Evolutionary conservation across 1,140 invertebrate genomes (phyloP).

Genomic region (Musca domestica): DNA sequence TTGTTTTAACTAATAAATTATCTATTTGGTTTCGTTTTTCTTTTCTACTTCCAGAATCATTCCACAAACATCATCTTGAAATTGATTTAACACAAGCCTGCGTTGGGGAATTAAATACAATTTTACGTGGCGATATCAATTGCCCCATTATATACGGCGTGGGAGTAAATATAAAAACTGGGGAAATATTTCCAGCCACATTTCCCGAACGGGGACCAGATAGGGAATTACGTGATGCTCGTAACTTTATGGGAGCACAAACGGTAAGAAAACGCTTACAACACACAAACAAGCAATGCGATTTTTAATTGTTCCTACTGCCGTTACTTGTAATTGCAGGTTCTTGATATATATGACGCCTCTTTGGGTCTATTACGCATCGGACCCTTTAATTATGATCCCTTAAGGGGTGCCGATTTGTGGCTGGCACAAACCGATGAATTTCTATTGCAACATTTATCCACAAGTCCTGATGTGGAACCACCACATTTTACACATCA

Average conservation of each 20-base stretch:
- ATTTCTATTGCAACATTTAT: conserved; percentile 88
- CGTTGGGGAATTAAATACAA: conserved; percentile 86
- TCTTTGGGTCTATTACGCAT: conserved; percentile 79
- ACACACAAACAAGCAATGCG: too few relatives aligned
- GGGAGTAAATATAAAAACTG: conserved; percentile 87
- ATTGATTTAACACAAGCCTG: conserved; percentile 87
- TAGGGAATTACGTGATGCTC: conserved; percentile 72
- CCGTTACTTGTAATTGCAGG: conserved; percentile 57
- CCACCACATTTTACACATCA: conserved; percentile 80
- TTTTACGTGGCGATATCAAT: conserved; percentile 71
- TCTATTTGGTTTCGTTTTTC: conserved; percentile 3
- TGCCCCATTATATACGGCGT: conserved; percentile 90
- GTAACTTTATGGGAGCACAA: conserved; percentile 76
- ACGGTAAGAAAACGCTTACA: conserved; percentile 36
- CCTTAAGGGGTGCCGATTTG: conserved; percentile 84
- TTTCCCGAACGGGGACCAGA: conserved; percentile 96
- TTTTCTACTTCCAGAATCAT: conserved; percentile 65
- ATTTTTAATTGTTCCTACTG: background rate
- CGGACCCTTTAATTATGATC: conserved; percentile 92
- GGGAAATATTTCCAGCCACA: conserved; percentile 89
- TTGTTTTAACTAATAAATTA: background rate
- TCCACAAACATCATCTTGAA: conserved; percentile 84
- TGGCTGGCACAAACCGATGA: conserved; percentile 89
- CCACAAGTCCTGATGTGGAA: conserved; percentile 89
- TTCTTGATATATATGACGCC: conserved; percentile 89